Base-by-base conservation (phyloP, 2,888 invertebrate genomes). In the Melinopterus prodromus region DNA sequence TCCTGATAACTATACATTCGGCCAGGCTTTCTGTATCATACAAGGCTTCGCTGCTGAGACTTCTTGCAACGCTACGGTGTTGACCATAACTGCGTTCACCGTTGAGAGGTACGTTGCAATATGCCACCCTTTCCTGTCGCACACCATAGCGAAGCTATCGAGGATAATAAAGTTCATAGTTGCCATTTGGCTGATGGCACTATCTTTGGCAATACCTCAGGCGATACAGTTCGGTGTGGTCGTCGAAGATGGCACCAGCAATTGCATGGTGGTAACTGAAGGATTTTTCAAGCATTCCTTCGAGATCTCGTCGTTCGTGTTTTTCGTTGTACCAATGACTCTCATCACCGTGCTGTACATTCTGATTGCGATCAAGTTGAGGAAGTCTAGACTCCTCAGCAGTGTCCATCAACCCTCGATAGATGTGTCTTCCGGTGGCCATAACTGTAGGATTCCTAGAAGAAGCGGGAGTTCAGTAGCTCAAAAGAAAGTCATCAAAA, bases 281-380 rank as follows among this genome's bases (percentile, higher is more conserved):
- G 89, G 91, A 0, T 90, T 92, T 71, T 89, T 93, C 76, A 92
- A 93, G 80, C 93, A 95, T 89, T 93, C 94, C 82, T 96, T 96
- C 86, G 94, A 95, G 86, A 92, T 96, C 85, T 96, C 97, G 14
- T 94, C 94, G 84, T 93, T 95, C 86, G 90, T 97, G 85, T 96
- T 97, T 89, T 97, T 97, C 88, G 93, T 96, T 70, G 93, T 94
- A 71, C 97, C 97, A 1, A 96, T 97, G 96, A 95, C 95, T 53
- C 91, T 97, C 81, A 96, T 97, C 87, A 93, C 94, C 53, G 94
- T 96, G 82, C 90, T 97, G 81, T 97, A 97, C 86, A 92, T 95
- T 78, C 90, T 95, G 83, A 95, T 95, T 85, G 95, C 94, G 0
- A 88, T 95, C 72, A 95, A 94, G 87, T 89, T 95, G 83, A 91